A percentile compares a stretch with the other conserved stretches of the same genome.
These are phyloP conservation scores for Chiloscyllium plagiosum DNA, from an alignment of 2,113 vertebrate species.

Conservation along the genomic window DNA sequence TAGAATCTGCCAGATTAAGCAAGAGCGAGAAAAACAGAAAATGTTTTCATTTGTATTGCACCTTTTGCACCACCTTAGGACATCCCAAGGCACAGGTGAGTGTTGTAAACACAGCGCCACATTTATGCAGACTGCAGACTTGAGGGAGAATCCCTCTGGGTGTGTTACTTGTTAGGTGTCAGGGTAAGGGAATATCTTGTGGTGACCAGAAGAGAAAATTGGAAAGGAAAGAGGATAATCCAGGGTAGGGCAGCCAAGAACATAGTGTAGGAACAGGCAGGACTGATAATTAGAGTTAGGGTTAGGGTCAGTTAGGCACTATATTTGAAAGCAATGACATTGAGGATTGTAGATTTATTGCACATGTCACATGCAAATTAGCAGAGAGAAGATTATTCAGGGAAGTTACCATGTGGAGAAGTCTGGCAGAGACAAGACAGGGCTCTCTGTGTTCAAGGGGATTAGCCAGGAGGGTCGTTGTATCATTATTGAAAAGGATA, in stretches of 20 bases:
- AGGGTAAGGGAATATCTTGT: neutral
- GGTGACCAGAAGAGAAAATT: neutral
- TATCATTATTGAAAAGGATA: neutral
- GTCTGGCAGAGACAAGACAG: neutral
- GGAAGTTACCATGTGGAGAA: no score
- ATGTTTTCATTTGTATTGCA: neutral
- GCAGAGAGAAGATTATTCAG: neutral
- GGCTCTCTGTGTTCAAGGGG: neutral
- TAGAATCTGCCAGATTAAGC: neutral
- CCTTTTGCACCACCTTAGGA: neutral
- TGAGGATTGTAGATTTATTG: neutral
- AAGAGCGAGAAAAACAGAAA: neutral
- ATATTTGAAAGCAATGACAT: neutral
- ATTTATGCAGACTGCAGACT: neutral
- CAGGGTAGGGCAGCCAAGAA: no score
- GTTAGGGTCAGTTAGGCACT: neutral
- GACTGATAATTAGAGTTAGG: no score
- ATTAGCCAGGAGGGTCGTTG: no score
- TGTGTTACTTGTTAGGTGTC: neutral
- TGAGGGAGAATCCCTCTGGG: neutral
- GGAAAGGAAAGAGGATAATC: neutral
- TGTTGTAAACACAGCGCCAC: neutral
- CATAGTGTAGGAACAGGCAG: no score
- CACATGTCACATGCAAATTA: neutral
- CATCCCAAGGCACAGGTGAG: neutral